Percentiles rank a stretch among this genome's conserved stretches.
Conservation (phyloP, 1,140 invertebrate species). For the Venturia canescens region DNA sequence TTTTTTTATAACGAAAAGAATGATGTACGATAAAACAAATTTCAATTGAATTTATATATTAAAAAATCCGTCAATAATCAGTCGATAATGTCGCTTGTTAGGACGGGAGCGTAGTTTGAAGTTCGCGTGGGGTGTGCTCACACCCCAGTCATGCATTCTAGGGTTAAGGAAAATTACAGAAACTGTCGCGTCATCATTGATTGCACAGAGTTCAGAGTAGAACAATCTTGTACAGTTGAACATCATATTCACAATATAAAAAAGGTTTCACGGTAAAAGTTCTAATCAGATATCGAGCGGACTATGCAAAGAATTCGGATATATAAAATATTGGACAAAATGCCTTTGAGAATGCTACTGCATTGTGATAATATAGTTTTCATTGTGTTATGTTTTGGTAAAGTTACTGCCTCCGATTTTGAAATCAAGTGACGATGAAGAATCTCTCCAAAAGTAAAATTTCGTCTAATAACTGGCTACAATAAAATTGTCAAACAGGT, state of each 20-base stretch:
- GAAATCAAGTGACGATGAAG: constrained; percentile 33
- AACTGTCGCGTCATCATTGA: constrained; percentile 70
- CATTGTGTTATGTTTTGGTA: constrained; percentile 50
- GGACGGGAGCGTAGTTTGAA: too few relatives aligned
- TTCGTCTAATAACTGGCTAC: neutral
- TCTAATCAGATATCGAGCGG: constrained; percentile 56
- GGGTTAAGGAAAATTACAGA: constrained; percentile 60
- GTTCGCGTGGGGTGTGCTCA: too few relatives aligned
- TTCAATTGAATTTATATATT: too few relatives aligned
- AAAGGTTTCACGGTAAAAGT: constrained; percentile 43
- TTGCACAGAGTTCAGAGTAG: constrained; percentile 61
- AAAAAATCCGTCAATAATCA: too few relatives aligned
- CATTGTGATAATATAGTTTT: constrained; percentile 50
- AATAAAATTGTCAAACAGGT: constrained; percentile 11
- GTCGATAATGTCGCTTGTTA: too few relatives aligned
- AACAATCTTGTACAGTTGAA: constrained; percentile 54
- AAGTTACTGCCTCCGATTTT: constrained; percentile 52
- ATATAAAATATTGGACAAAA: constrained; percentile 50
- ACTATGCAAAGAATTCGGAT: constrained; percentile 58
- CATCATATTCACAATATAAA: constrained; percentile 58
- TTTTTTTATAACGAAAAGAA: too few relatives aligned
- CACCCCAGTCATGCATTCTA: too few relatives aligned
- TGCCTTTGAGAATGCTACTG: constrained; percentile 43
- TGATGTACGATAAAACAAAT: too few relatives aligned
- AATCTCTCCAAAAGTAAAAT: constrained; percentile 25